Evolutionary conservation across 2,888 invertebrate genomes (phyloP), one percentile per base, ranked within the genome.

Genomic region (Drosophila trichaetosa): DNA sequence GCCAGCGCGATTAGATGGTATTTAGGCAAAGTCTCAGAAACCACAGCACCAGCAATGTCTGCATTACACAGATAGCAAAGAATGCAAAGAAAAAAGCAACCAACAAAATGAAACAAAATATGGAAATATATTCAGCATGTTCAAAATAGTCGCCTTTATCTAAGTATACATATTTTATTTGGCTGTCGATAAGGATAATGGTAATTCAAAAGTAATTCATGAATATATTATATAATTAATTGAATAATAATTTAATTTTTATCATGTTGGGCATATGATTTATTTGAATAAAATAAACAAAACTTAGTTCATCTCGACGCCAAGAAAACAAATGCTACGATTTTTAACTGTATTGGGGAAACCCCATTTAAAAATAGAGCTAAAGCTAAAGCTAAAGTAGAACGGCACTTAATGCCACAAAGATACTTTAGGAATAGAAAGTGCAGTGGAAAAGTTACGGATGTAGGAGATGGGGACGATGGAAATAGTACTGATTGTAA

Each of bases 1-100:
- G 54, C 48, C 64, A 57, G 21, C 24, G 57, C 42, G 61, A 70
- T 62, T 62, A 69, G 70, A 40, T 42, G 38, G 40, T 40, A 34
- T 27, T 27, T 48, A 33, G 10, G n/a, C 33, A 51, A 34, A 69
- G 49, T 31, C 53, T 31, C 7, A 40, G 27, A 62, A 38, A 51
- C 21, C 48, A n/a, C 5, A 27, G 46, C 46, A n/a, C 33, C 46
- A 59, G 49, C 53, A 53, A 31, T 62, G 56, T 56, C 27, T 56
- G 56, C 56, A 56, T 56, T 56, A 38, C 13, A n/a, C 38, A 56
- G 38, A 56, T 56, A 56, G 56, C 36, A n/a, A 56, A 1, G 49
- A 56, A 1, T n/a, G 34, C 54, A 27, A 4, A 2, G 18, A 7
- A n/a, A 54, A 36, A 24, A 8, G 4, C 10, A 18, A n/a, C 0